Base-by-base conservation (phyloP, 2,113 vertebrate genomes). In the Myotis davidii region DNA sequence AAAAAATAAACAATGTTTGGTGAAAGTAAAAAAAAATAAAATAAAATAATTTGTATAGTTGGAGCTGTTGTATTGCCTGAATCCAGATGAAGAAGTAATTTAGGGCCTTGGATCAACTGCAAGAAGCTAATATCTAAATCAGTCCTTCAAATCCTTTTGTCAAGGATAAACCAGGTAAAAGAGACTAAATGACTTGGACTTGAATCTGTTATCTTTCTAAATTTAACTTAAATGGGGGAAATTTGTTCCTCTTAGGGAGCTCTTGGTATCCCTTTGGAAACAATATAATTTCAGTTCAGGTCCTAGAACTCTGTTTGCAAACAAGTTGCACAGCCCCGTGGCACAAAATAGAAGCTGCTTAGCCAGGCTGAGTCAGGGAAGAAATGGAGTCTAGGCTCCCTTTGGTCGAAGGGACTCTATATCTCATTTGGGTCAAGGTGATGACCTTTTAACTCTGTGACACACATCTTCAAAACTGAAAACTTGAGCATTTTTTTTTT, bases 281-380 rank as follows among this genome's bases (percentile, higher is more conserved):
- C 67, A 67, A 95, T 50, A 48, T 92, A 78, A 91, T 86, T 69
- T 86, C 85, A 85, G n/a, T 81, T 90, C 70, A 72, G n/a, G 27
- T 65, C 20, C 29, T 67, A 32, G 69, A n/a, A 59, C 3, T 90
- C 4, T 79, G 45, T 90, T 93, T 94, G 48, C 81, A 85, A 69
- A 78, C 12, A 84, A 87, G 2, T 48, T n/a, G 34, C 42, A 14
- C 86, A 45, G 34, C 20, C 52, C 5, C 2, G 18, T 74, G 29
- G 17, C 61, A 74, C 17, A 34, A 78, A 84, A 50, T 34, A 50
- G 37, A 78, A 83, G 23, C 16, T 70, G 32, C n/a, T 29, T 16
- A 50, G 42, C 20, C 52, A 79, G 59, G 27, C 27, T 0, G 3
- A 20, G 10, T 29, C 18, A 48, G 14, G 34, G 42, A 92, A 83